phyloP scores from a whole-genome alignment of 2,888 invertebrate genomes.

The Netelia melanura region DNA sequence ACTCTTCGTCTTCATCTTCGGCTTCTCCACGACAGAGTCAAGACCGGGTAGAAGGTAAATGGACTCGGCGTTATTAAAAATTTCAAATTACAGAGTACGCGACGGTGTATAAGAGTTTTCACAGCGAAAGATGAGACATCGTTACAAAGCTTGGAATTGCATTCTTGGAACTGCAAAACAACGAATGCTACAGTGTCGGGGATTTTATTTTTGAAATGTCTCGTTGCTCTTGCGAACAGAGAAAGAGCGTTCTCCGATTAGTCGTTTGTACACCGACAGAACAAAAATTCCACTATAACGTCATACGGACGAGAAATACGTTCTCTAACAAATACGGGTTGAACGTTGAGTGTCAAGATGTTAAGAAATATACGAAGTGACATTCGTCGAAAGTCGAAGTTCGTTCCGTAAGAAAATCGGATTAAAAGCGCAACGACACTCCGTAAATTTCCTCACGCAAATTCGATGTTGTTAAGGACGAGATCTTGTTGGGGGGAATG shows the following conservation, averaged over 20 bases:
- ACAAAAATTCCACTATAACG: not conserved
- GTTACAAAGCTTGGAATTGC: constrained; percentile 45
- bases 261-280: not conserved
- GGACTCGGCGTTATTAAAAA: constrained; percentile 68
- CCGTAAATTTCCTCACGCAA: too few species aligned
- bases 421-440: too few species aligned
- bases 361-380: too few species aligned
- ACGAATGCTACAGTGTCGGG: not conserved
- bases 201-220: constrained; percentile 2
- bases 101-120: not conserved
- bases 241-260: not conserved
- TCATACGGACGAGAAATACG: not conserved
- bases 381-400: too few species aligned
- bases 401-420: too few species aligned
- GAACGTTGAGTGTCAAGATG: too few species aligned
- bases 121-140: constrained; percentile 36
- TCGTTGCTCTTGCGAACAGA: not conserved
- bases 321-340: too few species aligned
- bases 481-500: not conserved
- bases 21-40: not conserved
- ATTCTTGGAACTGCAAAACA: not conserved
- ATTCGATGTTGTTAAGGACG: not conserved
- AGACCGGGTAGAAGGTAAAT: constrained; percentile 46
- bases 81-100: constrained; percentile 60
- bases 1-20: constrained; percentile 9